Percentiles rank a stretch among this genome's conserved stretches.
phyloP scores from a whole-genome alignment of 23 tunicate species.

The Diplosoma virens region DNA sequence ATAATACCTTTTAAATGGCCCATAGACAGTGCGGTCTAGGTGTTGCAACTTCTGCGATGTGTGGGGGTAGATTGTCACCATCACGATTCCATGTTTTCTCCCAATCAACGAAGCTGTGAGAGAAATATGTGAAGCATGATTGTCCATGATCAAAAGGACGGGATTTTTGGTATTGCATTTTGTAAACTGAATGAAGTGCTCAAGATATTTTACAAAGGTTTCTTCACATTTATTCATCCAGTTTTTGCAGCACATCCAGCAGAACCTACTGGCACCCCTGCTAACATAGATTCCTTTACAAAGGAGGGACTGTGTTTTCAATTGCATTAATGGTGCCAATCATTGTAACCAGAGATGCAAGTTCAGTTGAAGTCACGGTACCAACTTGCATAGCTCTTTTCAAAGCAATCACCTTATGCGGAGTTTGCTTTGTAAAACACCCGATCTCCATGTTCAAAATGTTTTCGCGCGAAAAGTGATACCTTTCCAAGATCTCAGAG shows the following conservation, averaged over 20 bases:
- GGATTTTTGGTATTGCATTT: not conserved
- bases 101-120: constrained; percentile 12
- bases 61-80: constrained; percentile 34
- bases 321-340: constrained; percentile 20
- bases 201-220: constrained; percentile 17
- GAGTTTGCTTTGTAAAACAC: too few relatives aligned
- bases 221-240: constrained; percentile 36
- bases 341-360: constrained; percentile 3
- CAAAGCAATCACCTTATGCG: too few relatives aligned
- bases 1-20: constrained; percentile 13
- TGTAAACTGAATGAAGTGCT: constrained; percentile 19
- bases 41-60: constrained; percentile 36
- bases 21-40: constrained; percentile 29
- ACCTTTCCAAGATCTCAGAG: constrained; percentile 1
- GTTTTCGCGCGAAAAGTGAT: constrained; percentile 23
- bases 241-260: constrained; percentile 9
- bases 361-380: constrained; percentile 11
- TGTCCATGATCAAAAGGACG: constrained; percentile 28
- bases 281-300: constrained; percentile 13
- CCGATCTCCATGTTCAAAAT: too few relatives aligned
- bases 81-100: not conserved
- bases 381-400: not conserved
- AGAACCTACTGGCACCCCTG: constrained; percentile 30
- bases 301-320: constrained; percentile 14
- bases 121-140: constrained; percentile 27